Conservation (phyloP, 2,113 vertebrate species). For the Sphyrna mokarran region DNA sequence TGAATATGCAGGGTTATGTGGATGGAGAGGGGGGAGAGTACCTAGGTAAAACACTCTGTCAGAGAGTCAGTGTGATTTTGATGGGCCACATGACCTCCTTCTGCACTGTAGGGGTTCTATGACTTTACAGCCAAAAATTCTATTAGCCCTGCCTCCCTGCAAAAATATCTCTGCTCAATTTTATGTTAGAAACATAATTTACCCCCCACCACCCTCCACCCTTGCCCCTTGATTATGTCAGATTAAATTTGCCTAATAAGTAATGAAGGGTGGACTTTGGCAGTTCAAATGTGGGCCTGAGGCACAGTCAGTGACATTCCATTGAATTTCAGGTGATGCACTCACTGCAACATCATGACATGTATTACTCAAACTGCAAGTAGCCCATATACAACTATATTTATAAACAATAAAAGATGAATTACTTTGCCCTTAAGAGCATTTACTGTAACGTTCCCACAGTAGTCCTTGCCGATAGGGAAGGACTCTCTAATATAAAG, state of each 20-base stretch:
- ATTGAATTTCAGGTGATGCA: constrained; percentile 16
- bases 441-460: not conserved
- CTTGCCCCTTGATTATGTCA: not conserved
- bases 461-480: not conserved
- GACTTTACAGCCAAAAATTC: not conserved
- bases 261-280: not conserved
- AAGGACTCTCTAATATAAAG: not conserved
- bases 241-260: not conserved
- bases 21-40: no score
- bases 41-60: no score
- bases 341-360: not conserved
- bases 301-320: not conserved
- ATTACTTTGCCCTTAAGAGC: not conserved
- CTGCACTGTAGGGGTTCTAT: no score
- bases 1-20: no score
- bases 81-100: no score
- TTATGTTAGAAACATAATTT: not conserved
- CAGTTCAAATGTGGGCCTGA: not conserved
- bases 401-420: not conserved
- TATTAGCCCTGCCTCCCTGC: not conserved
- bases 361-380: not conserved
- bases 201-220: no score
- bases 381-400: not conserved
- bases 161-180: not conserved
- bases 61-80: no score